phyloP scores from a whole-genome alignment of 2,888 invertebrate genomes.

The Noctua fimbriata region DNA sequence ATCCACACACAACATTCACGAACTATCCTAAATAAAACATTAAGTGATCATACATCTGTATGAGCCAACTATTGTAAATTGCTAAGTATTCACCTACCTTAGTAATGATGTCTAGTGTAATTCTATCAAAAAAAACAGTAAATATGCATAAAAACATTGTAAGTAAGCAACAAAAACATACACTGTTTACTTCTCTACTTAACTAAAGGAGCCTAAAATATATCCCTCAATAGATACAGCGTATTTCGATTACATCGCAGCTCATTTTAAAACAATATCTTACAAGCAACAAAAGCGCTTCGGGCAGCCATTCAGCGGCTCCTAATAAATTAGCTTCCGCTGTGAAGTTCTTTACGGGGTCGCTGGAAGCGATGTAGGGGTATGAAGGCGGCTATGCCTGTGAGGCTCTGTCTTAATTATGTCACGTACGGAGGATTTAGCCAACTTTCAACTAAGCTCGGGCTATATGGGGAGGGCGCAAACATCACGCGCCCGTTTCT shows the following conservation, averaged over 20 bases:
- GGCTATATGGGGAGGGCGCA: conserved; percentile 76
- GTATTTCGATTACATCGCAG: conserved; percentile 64
- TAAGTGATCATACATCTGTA: neutral
- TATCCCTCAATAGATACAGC: conserved; percentile 61
- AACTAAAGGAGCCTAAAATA: conserved; percentile 60
- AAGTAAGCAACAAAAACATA: conserved; percentile 52
- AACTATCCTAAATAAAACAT: neutral
- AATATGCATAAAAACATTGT: conserved; percentile 46
- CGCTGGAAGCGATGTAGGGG: conserved; percentile 61
- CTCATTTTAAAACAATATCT: conserved; percentile 68
- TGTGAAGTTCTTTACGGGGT: conserved; percentile 62
- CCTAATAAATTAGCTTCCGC: conserved; percentile 62
- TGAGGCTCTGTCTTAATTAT: conserved; percentile 78
- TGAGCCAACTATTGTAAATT: neutral
- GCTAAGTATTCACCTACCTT: neutral
- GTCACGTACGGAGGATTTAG: conserved; percentile 83
- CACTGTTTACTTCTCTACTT: conserved; percentile 56
- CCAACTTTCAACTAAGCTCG: conserved; percentile 77
- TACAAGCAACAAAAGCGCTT: conserved; percentile 60
- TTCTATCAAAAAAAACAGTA: conserved; percentile 21
- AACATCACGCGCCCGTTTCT: conserved; percentile 80
- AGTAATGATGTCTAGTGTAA: neutral
- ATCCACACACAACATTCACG: neutral
- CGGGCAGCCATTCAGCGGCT: conserved; percentile 56
- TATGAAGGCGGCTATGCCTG: conserved; percentile 62